Evolutionary conservation across 2,797 vertebrate genomes (phyloP), one percentile per base, ranked within the genome.

Genomic region (Tragelaphus oryx): DNA sequence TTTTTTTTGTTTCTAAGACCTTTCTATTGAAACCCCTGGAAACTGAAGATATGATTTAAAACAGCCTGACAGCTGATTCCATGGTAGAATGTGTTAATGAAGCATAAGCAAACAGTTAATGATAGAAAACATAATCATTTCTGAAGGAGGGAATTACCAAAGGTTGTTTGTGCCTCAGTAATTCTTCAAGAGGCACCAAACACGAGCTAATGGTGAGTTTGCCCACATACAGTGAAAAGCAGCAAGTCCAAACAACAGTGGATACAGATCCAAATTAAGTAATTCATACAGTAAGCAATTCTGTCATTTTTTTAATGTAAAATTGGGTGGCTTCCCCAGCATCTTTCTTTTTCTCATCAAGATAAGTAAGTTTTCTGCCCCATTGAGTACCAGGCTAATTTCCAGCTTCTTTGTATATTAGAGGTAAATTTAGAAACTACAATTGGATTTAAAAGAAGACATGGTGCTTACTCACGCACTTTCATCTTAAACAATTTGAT

Each of bases 351-450:
- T 93, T 92, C 93, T 97, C 75, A 84, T 93, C 94, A 91, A 90
- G 81, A 95, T 85, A 97, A 97, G 79, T 94, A 88, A 81, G 81
- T 93, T 96, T 96, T 97, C 89, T 95, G 87, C 93, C 92, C 79
- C 89, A 62, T 3, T 96, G 79, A 30, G 30, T 91, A 80, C 88
- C 50, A 68, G 85, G 60, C 89, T 97, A 93, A 95, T 97, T 97
- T 96, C 87, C 62, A 96, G 85, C 78, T 87, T 89, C 91, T 96
- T 91, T 91, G 37, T 96, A 55, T 94, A 93, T 97, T 76, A 96
- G 89, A 93, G 95, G 54, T 93, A 86, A 95, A 95, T 96, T 96
- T 96, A 95, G 94, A 91, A 95, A 95, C 62, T 44, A 87, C 83
- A 89, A 71, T 88, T 41, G 16, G 78, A 96, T 97, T 96, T 81